A percentile compares a stretch with the other conserved stretches of the same genome.
Evolutionary conservation across 2,797 vertebrate genomes (phyloP).

Genomic region (Potorous gilbertii): DNA sequence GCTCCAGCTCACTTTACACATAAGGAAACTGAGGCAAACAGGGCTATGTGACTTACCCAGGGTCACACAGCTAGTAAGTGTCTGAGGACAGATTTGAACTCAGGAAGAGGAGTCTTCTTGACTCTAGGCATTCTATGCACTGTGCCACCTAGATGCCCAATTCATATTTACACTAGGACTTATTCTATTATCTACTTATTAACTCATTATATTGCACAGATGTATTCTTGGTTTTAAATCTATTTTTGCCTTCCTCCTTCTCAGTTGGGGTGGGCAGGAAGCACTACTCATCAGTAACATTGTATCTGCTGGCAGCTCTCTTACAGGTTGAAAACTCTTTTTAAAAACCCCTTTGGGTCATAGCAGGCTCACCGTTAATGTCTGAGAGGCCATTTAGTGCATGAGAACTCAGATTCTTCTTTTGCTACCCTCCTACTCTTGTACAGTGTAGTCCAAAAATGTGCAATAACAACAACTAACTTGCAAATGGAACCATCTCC

Average conservation of each 20-base stretch:
- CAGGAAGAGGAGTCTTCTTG: background rate
- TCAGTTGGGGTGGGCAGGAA: background rate
- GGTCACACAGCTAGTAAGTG: background rate
- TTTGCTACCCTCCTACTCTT: background rate
- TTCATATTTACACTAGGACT: conserved; percentile 38
- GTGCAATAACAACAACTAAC: background rate
- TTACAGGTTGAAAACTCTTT: background rate
- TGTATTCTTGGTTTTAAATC: conserved; percentile 45
- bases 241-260: background rate
- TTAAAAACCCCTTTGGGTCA: background rate
- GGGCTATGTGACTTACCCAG: background rate
- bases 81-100: background rate
- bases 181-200: background rate
- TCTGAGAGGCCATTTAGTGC: background rate
- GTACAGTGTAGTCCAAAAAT: background rate
- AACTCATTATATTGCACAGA: conserved; percentile 40
- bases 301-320: background rate
- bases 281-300: background rate
- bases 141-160: conserved; percentile 55
- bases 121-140: background rate
- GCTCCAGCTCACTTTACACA: background rate
- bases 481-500: background rate
- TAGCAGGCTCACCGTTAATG: background rate
- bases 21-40: background rate
- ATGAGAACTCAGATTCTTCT: background rate